Evolutionary conservation across 2,113 vertebrate species (phyloP).

Genomic region (Pavo muticus): DNA sequence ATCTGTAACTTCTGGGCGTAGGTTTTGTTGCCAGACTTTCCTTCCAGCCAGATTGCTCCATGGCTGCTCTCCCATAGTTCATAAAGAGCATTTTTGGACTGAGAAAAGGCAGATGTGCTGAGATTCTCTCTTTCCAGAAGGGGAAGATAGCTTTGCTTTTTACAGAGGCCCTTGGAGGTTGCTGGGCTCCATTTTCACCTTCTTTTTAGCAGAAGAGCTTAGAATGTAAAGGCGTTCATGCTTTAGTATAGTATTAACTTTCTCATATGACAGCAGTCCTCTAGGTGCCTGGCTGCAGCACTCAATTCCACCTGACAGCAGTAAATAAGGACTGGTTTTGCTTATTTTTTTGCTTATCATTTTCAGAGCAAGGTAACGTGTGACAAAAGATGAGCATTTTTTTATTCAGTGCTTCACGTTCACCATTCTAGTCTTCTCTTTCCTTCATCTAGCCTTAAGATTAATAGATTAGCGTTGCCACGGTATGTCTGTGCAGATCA

Average conservation of each 20-base stretch:
- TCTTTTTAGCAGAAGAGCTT: background rate
- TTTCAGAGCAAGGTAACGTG: background rate
- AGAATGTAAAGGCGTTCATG: background rate
- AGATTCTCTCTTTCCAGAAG: background rate
- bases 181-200: background rate
- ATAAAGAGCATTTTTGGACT: background rate
- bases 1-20: background rate
- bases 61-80: background rate
- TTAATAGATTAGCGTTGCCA: background rate
- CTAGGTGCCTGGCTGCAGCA: background rate
- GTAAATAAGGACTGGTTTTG: background rate
- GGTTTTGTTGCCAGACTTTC: background rate
- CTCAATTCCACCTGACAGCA: fast-evolving
- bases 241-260: background rate
- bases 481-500: background rate
- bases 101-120: background rate
- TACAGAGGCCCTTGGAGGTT: background rate
- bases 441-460: background rate
- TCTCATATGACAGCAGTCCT: background rate
- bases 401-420: background rate
- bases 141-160: background rate
- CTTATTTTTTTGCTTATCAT: background rate
- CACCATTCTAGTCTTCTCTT: background rate
- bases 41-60: background rate
- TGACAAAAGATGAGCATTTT: background rate